Evolutionary conservation across 2,113 vertebrate genomes (phyloP).

Genomic region (Anser brachyrhynchus): DNA sequence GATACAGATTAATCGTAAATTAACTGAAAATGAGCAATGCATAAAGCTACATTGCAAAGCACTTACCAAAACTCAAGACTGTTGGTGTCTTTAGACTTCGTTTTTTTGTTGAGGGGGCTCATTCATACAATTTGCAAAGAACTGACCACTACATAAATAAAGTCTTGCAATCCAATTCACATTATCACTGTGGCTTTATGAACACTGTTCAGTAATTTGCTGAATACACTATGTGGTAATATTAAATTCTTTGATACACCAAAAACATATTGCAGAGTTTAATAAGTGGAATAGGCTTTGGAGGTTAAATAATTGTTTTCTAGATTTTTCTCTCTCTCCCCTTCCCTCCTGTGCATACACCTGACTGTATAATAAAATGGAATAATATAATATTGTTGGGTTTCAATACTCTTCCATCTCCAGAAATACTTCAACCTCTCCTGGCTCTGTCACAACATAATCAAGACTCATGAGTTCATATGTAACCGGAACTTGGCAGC

Average conservation of each 20-base stretch:
- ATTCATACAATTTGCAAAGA: not conserved
- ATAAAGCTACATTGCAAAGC: no score
- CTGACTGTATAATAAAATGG: not conserved
- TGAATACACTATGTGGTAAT: not conserved
- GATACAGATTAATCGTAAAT: not conserved
- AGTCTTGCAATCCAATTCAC: not conserved
- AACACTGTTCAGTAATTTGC: not conserved
- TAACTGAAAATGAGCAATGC: no score
- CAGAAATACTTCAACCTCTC: not conserved
- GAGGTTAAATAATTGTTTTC: not conserved
- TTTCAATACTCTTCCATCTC: not conserved
- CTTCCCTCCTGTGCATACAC: not conserved
- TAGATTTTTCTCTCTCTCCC: not conserved
- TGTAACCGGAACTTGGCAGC: not conserved
- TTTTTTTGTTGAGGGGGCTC: not conserved
- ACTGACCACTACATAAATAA: not conserved
- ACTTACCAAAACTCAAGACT: not conserved
- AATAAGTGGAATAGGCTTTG: not conserved
- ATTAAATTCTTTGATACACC: not conserved
- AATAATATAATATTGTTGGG: not conserved
- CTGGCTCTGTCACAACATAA: not conserved
- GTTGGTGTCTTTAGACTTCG: not conserved
- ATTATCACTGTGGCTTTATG: not conserved
- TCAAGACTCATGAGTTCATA: not conserved
- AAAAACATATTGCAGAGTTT: not conserved